Evolutionary conservation across 2,113 vertebrate genomes (phyloP).

Genomic region (Lethenteron reissneri): DNA sequence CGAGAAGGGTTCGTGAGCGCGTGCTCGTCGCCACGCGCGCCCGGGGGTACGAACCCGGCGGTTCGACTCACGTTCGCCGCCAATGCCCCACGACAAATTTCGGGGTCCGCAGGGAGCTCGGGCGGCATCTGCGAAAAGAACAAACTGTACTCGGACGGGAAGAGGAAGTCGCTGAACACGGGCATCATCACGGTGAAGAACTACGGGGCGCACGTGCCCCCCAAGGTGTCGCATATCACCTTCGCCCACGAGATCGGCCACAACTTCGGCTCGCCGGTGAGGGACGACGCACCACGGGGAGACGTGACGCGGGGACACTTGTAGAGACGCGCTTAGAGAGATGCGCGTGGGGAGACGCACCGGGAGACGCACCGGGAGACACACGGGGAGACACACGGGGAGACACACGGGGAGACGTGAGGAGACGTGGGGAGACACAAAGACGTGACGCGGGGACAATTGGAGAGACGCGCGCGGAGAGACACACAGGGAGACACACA

Average conservation of each 20-base stretch:
- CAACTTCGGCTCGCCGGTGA: constrained; percentile 94
- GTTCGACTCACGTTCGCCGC: too few relatives aligned
- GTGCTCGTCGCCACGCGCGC: too few relatives aligned
- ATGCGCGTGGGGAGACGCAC: background rate
- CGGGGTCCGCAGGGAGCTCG: constrained; percentile 42
- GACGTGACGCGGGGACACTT: background rate
- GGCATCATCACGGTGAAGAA: constrained; percentile 98
- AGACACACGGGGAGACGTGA: background rate
- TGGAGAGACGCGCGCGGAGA: background rate
- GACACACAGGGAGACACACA: too few relatives aligned
- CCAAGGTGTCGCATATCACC: constrained; percentile 93
- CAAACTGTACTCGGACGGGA: constrained; percentile 71
- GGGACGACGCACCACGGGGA: background rate
- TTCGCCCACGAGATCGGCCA: constrained; percentile 95
- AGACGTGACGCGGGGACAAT: background rate
- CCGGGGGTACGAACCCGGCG: too few relatives aligned
- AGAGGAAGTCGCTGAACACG: constrained; percentile 86
- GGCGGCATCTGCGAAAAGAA: constrained; percentile 89
- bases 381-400: background rate
- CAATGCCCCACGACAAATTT: too few relatives aligned
- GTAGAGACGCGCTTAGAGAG: background rate
- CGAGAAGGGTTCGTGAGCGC: too few relatives aligned
- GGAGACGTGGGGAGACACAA: background rate
- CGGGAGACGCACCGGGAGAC: background rate
- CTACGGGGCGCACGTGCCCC: constrained; percentile 85